Evolutionary conservation across 2,888 invertebrate species (phyloP).

Genomic region (Prionchulus punctatus): DNA sequence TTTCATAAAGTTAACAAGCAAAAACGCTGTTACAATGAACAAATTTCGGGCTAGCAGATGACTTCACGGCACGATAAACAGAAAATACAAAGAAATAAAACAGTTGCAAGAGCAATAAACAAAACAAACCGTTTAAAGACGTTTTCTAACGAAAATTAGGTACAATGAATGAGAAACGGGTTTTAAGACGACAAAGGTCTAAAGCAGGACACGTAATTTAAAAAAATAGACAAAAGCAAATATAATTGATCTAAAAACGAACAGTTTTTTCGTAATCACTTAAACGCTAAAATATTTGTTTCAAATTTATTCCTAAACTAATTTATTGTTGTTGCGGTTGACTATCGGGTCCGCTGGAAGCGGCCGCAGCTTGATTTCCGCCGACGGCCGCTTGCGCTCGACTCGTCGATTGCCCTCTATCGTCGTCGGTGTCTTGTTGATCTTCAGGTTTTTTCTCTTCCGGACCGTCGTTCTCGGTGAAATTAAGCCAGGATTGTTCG

Average conservation of each 20-base stretch:
- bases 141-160: no score
- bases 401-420: background rate
- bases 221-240: no score
- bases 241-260: no score
- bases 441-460: slow-evolving; percentile 14
- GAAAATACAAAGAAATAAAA: no score
- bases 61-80: no score
- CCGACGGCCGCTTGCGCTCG: background rate
- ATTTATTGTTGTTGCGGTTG: background rate
- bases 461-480: slow-evolving; percentile 24
- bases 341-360: background rate
- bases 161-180: no score
- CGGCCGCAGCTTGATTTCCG: background rate
- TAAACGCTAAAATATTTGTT: background rate
- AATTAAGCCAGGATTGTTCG: slow-evolving; percentile 73
- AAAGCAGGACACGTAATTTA: no score
- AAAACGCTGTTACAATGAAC: no score
- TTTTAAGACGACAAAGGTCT: no score
- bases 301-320: background rate
- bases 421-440: background rate
- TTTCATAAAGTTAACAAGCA: background rate
- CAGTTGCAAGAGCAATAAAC: no score
- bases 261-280: background rate
- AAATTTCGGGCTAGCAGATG: no score
- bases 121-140: no score